These are phyloP conservation scores for Watsonalla binaria DNA, from an alignment of 2,888 invertebrate species.

Conservation along the genomic window DNA sequence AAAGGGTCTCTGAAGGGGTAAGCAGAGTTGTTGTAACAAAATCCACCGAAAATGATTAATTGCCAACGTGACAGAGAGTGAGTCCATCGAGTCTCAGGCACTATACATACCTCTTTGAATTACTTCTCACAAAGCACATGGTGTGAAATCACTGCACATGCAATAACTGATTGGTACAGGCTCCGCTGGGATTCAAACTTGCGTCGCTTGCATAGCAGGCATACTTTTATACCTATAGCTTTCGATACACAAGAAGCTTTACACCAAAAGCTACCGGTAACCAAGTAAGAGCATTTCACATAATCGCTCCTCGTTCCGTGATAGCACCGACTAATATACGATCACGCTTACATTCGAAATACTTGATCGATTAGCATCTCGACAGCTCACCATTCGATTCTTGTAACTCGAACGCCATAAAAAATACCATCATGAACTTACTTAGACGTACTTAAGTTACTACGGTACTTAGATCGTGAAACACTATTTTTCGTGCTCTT, in stretches of 20 bases:
- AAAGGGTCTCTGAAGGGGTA: no score
- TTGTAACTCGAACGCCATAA: conserved; percentile 16
- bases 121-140: no score
- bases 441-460: background rate
- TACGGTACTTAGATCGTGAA: background rate
- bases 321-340: conserved; percentile 30
- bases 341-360: conserved; percentile 31
- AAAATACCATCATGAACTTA: conserved; percentile 10
- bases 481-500: no score
- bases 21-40: no score
- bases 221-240: conserved; percentile 10
- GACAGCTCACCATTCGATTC: conserved; percentile 25
- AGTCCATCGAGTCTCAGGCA: no score
- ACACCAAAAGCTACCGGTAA: conserved; percentile 41
- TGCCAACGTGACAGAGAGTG: no score
- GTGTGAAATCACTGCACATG: no score
- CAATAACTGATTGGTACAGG: no score
- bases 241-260: conserved; percentile 13
- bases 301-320: conserved; percentile 35
- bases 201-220: no score
- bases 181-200: no score
- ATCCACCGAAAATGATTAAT: no score
- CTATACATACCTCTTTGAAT: no score
- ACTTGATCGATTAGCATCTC: conserved; percentile 54
- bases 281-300: conserved; percentile 40